These are phyloP conservation scores for Meleagris gallopavo DNA, from an alignment of 2,113 vertebrate genomes.

Conservation along the genomic window DNA sequence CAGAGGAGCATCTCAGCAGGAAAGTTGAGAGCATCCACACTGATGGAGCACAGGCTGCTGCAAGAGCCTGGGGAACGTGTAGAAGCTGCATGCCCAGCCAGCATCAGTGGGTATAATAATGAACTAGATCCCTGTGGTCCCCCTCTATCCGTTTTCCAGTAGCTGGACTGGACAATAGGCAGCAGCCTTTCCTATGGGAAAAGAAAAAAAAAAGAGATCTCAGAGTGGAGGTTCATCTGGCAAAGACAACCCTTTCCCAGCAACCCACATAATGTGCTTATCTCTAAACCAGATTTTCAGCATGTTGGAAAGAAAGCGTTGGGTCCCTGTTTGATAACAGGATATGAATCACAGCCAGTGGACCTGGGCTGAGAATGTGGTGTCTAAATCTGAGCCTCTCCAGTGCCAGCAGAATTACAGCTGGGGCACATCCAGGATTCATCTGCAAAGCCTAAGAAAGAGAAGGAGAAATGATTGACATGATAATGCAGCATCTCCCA, in stretches of 20 bases:
- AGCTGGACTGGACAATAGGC: not conserved
- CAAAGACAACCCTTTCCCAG: not conserved
- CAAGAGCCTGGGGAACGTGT: too few species aligned
- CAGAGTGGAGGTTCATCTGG: not conserved
- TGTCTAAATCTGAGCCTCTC: not conserved
- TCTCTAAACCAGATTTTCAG: not conserved
- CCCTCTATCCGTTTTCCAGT: not conserved
- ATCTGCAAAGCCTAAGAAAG: not conserved
- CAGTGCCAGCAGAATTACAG: not conserved
- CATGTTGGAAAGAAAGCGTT: not conserved
- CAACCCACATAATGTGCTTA: not conserved
- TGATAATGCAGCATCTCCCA: constrained; percentile 6
- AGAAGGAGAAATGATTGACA: constrained; percentile 10
- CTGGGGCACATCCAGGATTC: not conserved
- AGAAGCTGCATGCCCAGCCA: not conserved
- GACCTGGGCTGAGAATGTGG: not conserved
- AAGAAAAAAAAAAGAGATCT: not conserved
- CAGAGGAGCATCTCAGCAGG: too few species aligned
- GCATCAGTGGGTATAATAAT: not conserved
- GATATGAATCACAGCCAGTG: not conserved
- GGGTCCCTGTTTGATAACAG: not conserved
- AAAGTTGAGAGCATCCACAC: too few species aligned
- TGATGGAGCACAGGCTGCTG: too few species aligned
- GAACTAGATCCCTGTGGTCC: not conserved
- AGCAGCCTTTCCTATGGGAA: not conserved